These are phyloP conservation scores for Fabriciana adippe DNA, from an alignment of 2,888 invertebrate species.

Conservation along the genomic window DNA sequence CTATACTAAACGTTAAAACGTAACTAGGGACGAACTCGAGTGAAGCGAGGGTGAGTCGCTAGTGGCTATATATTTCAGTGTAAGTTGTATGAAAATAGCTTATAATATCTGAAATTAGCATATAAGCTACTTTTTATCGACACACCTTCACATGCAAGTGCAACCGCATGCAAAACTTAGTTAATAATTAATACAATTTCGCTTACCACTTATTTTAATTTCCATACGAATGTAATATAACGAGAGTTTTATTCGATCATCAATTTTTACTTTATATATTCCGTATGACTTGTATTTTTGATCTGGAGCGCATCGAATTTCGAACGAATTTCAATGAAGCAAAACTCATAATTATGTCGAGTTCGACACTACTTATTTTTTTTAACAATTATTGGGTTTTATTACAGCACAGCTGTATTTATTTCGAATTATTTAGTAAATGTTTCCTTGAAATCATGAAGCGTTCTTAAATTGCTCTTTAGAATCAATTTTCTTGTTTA, in stretches of 20 bases:
- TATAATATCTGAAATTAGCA: no score
- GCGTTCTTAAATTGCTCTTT: conserved; percentile 60
- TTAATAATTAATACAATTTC: no score
- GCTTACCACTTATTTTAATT: no score
- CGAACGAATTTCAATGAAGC: conserved; percentile 38
- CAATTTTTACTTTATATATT: not conserved
- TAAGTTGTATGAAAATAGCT: no score
- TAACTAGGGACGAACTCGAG: no score
- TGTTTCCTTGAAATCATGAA: conserved; percentile 66
- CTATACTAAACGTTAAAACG: no score
- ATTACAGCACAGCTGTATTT: conserved; percentile 30
- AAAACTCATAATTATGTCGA: conserved; percentile 39
- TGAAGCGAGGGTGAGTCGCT: no score
- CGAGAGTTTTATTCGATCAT: not conserved
- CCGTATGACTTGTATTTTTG: conserved; percentile 24
- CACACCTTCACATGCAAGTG: no score
- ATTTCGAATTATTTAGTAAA: conserved; percentile 46
- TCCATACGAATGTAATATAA: not conserved
- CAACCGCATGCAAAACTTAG: no score
- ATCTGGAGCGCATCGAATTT: conserved; percentile 38
- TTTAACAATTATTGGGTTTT: conserved; percentile 15
- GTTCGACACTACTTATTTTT: conserved; percentile 20
- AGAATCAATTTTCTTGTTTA: conserved; percentile 80
- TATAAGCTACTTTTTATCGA: no score
- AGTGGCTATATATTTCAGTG: no score